Percentiles rank a stretch among this genome's conserved stretches.
Evolutionary conservation across 2,113 vertebrate species (phyloP).

Genomic region (Pterocles gutturalis): DNA sequence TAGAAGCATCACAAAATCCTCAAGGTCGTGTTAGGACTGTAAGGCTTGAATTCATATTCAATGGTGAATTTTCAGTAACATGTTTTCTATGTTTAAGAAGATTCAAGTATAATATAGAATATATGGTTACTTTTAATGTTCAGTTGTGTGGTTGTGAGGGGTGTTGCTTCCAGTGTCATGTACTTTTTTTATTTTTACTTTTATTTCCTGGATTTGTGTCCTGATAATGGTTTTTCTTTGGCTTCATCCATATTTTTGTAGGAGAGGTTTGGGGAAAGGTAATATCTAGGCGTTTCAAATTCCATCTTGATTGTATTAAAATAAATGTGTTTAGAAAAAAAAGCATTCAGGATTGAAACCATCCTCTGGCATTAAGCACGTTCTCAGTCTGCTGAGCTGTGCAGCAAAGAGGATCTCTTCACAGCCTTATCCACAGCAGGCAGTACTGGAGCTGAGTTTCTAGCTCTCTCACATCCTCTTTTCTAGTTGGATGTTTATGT

Average conservation of each 20-base stretch:
- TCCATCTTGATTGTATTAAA: neutral
- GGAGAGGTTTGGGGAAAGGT: neutral
- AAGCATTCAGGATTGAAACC: neutral
- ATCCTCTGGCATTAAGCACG: neutral
- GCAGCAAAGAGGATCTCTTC: neutral
- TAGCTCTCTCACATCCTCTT: neutral
- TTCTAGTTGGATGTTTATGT: neutral
- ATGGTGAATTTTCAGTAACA: neutral
- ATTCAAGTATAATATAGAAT: neutral
- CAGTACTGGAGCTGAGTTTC: neutral
- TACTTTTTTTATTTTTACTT: neutral
- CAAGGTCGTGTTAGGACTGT: neutral
- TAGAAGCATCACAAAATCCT: neutral
- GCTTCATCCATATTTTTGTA: neutral
- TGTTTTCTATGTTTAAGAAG: neutral
- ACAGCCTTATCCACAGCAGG: neutral
- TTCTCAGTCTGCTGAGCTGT: neutral
- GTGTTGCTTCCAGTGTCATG: neutral
- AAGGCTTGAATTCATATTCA: neutral
- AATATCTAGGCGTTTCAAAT: neutral
- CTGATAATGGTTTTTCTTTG: neutral
- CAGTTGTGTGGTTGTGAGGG: neutral
- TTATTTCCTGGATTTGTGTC: neutral
- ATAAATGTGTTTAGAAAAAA: neutral
- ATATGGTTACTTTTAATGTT: neutral